Evolutionary conservation across 2,797 vertebrate species (phyloP), one percentile per base, ranked within the genome.

Genomic region (Phoebastria nigripes): DNA sequence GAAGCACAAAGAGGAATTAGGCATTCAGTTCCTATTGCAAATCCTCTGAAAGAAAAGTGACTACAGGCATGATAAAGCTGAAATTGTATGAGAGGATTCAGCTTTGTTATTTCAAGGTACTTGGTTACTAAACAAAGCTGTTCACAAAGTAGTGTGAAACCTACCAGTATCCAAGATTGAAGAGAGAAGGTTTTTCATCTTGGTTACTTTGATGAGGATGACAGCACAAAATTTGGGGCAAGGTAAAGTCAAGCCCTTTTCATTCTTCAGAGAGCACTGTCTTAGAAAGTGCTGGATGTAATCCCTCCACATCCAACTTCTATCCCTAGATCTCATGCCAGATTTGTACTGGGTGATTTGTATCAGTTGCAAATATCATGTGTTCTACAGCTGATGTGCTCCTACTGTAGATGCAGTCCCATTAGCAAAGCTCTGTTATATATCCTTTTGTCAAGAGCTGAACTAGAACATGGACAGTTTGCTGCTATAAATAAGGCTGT

Each of bases 371-470:
- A 84, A 46, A 35, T 87, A 46, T 42, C 46, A 17, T 87, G 11
- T 87, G 84, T 56, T 63, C 10, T 61, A 33, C 76, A 92, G 87
- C 94, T 95, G 90, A 92, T 52, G 42, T 61, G 19, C 51, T 88
- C n/a, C 85, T 83, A 42, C 93, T 95, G 89, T 52, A 85, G 77
- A 52, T 65, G 77, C 65, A 83, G 63, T 22, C 49, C 49, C 3
- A 6, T 78, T 71, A 83, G 71, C 90, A 87, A 81, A 80, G 67
- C 24, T 82, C 65, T 67, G 44, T 78, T 82, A 51, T 44, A 61
- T 67, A 89, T 66, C 67, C 79, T 87, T 93, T 80, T 93, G 61
- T 93, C 79, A 81, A 61, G 82, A 78, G 72, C 85, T 70, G 66
- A 82, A 58, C 61, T 49, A 67, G 56, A 87, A 21, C 82, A 55